Evolutionary conservation across 2,113 vertebrate species (phyloP).

Genomic region (Bagarius yarrelli): DNA sequence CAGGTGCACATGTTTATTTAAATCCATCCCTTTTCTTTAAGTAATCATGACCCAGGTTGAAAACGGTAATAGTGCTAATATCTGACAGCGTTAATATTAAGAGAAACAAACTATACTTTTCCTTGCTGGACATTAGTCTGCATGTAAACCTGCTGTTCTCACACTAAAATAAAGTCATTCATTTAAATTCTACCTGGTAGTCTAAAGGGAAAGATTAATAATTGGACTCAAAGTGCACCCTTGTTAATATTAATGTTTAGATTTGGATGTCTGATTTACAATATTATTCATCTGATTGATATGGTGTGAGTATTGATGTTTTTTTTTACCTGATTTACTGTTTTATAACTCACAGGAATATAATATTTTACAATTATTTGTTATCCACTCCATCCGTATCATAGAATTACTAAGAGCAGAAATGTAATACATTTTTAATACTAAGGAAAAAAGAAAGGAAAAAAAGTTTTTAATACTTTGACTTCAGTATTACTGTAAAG

Average conservation of each 20-base stretch:
- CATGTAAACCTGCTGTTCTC: neutral
- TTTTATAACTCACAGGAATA: neutral
- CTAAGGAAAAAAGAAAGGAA: too few species aligned
- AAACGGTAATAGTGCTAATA: neutral
- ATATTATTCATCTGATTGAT: too few species aligned
- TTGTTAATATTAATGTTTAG: neutral
- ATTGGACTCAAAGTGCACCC: neutral
- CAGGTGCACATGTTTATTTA: conserved; percentile 32
- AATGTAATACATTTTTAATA: neutral
- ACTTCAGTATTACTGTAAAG: conserved; percentile 37
- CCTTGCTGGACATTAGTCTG: too few species aligned
- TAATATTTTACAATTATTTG: neutral
- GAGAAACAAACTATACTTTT: conserved; percentile 27
- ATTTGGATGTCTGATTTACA: neutral
- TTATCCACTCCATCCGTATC: neutral
- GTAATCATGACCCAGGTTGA: neutral
- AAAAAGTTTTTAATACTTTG: too few species aligned
- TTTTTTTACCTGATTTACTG: too few species aligned
- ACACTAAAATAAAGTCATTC: neutral
- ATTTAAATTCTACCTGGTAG: neutral
- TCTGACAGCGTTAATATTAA: conserved; percentile 3
- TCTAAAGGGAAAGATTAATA: neutral
- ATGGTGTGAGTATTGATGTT: too few species aligned
- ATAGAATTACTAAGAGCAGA: neutral
- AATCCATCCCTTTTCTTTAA: conserved; percentile 9